Evolutionary conservation across 2,888 invertebrate species (phyloP).

Genomic region (Athalia circularis): DNA sequence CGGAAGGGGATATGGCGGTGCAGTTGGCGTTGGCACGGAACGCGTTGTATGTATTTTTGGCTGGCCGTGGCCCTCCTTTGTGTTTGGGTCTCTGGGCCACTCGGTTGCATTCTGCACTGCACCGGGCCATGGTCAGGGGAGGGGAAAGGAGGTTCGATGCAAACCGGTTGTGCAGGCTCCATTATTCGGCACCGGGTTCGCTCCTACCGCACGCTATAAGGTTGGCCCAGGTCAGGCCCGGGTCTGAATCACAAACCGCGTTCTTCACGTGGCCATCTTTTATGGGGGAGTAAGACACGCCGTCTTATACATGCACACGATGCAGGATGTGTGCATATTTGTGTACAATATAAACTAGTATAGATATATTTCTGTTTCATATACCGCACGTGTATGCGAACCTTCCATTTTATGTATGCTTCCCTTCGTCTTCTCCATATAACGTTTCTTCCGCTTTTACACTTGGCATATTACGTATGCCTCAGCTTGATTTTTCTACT

Average conservation of each 20-base stretch:
- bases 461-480: too few relatives aligned
- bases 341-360: too few relatives aligned
- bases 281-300: too few relatives aligned
- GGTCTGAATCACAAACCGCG: constrained; percentile 55
- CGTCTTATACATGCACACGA: too few relatives aligned
- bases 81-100: constrained; percentile 51
- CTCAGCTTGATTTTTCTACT: too few relatives aligned
- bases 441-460: too few relatives aligned
- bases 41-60: constrained; percentile 65
- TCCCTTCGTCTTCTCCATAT: too few relatives aligned
- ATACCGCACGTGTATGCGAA: too few relatives aligned
- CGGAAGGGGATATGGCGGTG: neutral
- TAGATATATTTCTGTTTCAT: too few relatives aligned
- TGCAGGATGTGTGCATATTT: too few relatives aligned
- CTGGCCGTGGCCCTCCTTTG: constrained; percentile 72
- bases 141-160: constrained; percentile 1
- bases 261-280: constrained; percentile 59
- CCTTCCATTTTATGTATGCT: too few relatives aligned
- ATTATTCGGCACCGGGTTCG: constrained; percentile 25
- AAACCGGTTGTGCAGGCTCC: constrained; percentile 25
- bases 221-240: constrained; percentile 34
- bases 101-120: constrained; percentile 38
- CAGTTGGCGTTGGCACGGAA: neutral
- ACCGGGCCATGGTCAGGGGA: constrained; percentile 39
- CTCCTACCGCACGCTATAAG: constrained; percentile 33